phyloP scores from a whole-genome alignment of 2,113 vertebrate species.

The Megaceryle torquata region DNA sequence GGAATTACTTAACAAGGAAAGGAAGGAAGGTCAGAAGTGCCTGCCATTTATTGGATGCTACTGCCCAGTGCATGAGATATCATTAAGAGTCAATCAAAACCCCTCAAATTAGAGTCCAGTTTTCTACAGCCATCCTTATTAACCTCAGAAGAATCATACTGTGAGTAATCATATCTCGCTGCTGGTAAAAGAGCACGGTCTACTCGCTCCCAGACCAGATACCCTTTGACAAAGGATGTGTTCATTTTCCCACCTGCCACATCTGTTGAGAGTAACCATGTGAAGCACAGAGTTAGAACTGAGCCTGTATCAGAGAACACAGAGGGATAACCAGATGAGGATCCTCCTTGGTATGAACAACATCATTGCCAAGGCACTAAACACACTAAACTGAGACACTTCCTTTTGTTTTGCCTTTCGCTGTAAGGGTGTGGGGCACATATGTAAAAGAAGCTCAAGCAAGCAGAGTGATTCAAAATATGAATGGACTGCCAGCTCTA shows the following conservation, averaged over 20 bases:
- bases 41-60: neutral
- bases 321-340: neutral
- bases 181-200: neutral
- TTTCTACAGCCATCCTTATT: conserved; percentile 16
- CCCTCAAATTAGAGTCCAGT: neutral
- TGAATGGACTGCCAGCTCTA: neutral
- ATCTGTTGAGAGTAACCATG: neutral
- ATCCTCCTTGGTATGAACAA: neutral
- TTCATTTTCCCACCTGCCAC: conserved; percentile 47
- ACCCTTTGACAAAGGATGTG: conserved; percentile 1
- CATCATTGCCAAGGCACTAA: neutral
- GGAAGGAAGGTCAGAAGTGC: conserved; percentile 20
- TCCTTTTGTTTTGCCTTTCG: neutral
- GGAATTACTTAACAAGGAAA: conserved; percentile 23
- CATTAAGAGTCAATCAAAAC: conserved; percentile 40
- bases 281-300: neutral
- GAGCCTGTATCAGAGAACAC: neutral
- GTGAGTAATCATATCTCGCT: conserved; percentile 41
- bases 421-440: neutral
- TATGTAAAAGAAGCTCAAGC: neutral
- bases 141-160: conserved; percentile 19
- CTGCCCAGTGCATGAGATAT: conserved; percentile 7
- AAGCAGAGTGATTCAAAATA: neutral
- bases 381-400: neutral
- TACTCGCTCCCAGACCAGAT: neutral